Evolutionary conservation across 2,797 vertebrate species (phyloP).

Genomic region (Acestrorhynchus altus): DNA sequence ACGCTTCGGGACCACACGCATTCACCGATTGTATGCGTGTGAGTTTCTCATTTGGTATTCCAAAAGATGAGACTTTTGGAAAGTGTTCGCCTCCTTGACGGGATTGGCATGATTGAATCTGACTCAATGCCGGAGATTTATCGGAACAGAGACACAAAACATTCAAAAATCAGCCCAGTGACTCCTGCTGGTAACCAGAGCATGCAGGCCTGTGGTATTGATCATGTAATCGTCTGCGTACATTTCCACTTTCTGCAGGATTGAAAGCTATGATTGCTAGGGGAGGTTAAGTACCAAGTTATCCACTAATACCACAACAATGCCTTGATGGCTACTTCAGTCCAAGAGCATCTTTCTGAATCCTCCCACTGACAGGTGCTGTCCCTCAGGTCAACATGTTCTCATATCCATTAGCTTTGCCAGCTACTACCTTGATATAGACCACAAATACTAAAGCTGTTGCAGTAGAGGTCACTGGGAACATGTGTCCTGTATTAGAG

Average conservation of each 20-base stretch:
- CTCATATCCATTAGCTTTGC: neutral
- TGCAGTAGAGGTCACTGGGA: neutral
- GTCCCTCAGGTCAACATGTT: neutral
- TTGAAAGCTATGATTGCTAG: no score
- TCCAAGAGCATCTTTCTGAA: neutral
- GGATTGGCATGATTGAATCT: constrained; percentile 6
- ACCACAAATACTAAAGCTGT: neutral
- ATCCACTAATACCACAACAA: no score
- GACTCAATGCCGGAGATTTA: constrained; percentile 11
- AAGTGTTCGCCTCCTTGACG: constrained; percentile 10
- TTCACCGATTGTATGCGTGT: neutral
- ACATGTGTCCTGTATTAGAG: no score
- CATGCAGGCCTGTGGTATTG: no score
- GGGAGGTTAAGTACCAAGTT: no score
- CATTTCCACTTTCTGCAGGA: no score
- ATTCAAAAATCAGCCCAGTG: neutral
- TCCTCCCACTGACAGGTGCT: no score
- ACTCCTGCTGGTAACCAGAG: no score
- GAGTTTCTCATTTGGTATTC: constrained; percentile 13
- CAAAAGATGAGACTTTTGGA: neutral
- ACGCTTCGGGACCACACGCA: constrained; percentile 1
- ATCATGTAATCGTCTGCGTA: no score
- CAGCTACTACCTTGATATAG: neutral
- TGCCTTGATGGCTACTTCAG: no score
- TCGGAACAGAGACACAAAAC: neutral